These are phyloP conservation scores for Eretmochelys imbricata DNA, from an alignment of 2,113 vertebrate genomes.

Conservation along the genomic window DNA sequence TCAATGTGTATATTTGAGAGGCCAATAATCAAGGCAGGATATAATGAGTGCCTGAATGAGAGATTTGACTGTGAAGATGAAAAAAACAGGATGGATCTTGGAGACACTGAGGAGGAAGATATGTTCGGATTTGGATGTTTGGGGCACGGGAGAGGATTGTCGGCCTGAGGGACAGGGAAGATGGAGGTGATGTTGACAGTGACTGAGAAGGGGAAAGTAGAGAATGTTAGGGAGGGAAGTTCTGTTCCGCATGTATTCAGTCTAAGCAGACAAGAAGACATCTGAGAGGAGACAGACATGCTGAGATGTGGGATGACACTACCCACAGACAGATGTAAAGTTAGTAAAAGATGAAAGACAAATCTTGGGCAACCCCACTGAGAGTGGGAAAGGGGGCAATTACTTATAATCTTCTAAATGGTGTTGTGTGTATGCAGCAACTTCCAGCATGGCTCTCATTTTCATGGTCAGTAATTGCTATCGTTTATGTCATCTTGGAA, in stretches of 20 bases:
- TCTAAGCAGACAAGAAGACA: neutral
- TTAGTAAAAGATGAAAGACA: neutral
- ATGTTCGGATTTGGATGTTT: neutral
- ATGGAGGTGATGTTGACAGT: neutral
- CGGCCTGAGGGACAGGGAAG: neutral
- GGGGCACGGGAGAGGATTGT: neutral
- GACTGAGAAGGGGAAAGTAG: neutral
- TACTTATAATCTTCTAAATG: neutral
- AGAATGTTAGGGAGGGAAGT: neutral
- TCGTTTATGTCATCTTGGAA: neutral
- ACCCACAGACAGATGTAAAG: neutral
- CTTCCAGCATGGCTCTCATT: neutral
- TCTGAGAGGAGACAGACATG: neutral
- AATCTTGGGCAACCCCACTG: neutral
- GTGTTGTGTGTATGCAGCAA: neutral
- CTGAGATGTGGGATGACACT: fast-evolving
- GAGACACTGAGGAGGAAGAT: neutral
- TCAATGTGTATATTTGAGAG: neutral
- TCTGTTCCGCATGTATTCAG: neutral
- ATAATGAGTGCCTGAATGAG: neutral
- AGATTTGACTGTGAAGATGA: neutral
- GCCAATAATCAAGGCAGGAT: neutral
- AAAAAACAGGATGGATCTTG: neutral
- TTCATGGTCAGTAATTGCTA: neutral
- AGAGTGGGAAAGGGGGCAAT: neutral